Evolutionary conservation across 2,888 invertebrate species (phyloP).

Genomic region (Drosophila rellima): DNA sequence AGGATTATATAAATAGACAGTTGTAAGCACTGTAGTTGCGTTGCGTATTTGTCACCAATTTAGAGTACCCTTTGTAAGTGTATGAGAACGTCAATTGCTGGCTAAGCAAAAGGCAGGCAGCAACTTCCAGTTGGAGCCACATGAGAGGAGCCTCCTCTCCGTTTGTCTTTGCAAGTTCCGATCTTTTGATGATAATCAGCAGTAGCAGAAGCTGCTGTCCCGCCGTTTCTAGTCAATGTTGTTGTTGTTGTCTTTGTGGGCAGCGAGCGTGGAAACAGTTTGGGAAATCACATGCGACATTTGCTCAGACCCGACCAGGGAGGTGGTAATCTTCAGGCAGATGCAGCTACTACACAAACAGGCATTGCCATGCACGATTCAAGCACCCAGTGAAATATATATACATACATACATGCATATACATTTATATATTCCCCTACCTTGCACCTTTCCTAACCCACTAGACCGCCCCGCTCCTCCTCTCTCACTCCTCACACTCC

Average conservation of each 20-base stretch:
- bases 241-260: conserved; percentile 81
- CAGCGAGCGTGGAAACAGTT: conserved; percentile 86
- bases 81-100: conserved; percentile 47
- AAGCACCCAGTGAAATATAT: conserved; percentile 28
- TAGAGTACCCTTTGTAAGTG: not conserved
- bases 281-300: conserved; percentile 85
- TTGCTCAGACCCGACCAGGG: conserved; percentile 72
- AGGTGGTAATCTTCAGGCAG: conserved; percentile 70
- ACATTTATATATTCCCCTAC: conserved; percentile 3
- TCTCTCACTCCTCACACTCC: conserved; percentile 42
- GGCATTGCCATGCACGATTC: conserved; percentile 50
- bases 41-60: not conserved
- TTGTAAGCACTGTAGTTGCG: too few species aligned
- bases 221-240: conserved; percentile 31
- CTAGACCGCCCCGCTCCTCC: conserved; percentile 32
- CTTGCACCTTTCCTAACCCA: not conserved
- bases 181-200: conserved; percentile 79
- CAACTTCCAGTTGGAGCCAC: conserved; percentile 53
- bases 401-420: not conserved
- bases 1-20: too few species aligned
- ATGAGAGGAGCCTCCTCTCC: conserved; percentile 68
- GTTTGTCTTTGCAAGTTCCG: conserved; percentile 79
- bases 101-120: conserved; percentile 15
- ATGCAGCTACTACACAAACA: conserved; percentile 62
- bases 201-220: conserved; percentile 66